phyloP scores from a whole-genome alignment of 2,797 vertebrate species.

The Mus spretus region DNA sequence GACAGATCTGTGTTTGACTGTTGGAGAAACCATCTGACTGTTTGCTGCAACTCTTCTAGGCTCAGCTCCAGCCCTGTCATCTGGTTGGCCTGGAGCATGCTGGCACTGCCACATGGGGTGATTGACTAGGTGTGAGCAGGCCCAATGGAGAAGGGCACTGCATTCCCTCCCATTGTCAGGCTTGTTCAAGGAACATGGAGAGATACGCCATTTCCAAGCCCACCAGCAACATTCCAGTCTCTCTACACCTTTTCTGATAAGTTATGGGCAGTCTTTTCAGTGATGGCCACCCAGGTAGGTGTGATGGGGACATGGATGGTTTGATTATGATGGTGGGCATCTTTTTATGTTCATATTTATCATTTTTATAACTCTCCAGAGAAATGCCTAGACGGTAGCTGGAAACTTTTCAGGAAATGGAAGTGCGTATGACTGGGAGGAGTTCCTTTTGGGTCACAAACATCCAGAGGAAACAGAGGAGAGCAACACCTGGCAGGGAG shows the following conservation, averaged over 20 bases:
- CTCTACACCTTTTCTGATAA: neutral
- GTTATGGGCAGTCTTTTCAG: neutral
- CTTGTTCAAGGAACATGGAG: neutral
- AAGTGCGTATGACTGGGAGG: neutral
- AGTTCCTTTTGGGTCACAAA: neutral
- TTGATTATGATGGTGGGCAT: neutral
- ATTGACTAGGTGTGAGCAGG: neutral
- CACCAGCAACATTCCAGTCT: neutral
- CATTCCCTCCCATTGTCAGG: neutral
- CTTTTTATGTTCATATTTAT: neutral
- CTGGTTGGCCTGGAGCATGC: neutral
- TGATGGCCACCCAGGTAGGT: neutral
- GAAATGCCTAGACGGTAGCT: neutral
- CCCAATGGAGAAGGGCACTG: neutral
- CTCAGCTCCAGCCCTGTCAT: neutral
- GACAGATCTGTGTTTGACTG: neutral
- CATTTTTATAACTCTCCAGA: slow-evolving; percentile 2
- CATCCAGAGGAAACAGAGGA: slow-evolving; percentile 31
- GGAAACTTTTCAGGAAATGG: slow-evolving; percentile 59
- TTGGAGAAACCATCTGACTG: neutral
- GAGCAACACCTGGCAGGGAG: slow-evolving; percentile 30
- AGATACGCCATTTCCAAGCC: neutral
- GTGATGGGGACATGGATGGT: neutral
- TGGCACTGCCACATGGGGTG: neutral
- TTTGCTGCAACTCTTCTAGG: neutral